Percentiles rank a stretch among this genome's conserved stretches.
These are phyloP conservation scores for Hucho hucho DNA, from an alignment of 2,113 vertebrate genomes.

Conservation along the genomic window DNA sequence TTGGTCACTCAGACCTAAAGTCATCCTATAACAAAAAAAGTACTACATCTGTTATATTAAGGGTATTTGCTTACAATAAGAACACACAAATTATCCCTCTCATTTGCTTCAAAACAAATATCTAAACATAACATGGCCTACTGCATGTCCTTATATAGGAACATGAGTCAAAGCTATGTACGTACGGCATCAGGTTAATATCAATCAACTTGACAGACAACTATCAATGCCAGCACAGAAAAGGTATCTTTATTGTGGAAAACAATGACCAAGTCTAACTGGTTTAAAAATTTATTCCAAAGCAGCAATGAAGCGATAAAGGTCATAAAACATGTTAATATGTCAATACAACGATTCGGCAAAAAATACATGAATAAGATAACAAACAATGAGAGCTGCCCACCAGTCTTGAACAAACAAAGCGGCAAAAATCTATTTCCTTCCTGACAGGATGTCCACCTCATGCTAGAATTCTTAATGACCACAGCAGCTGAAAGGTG, in stretches of 20 bases:
- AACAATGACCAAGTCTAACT: neutral
- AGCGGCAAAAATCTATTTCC: conserved; percentile 52
- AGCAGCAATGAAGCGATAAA: conserved; percentile 28
- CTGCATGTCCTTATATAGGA: no score
- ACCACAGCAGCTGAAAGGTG: conserved; percentile 44
- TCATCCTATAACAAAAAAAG: no score
- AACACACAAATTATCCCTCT: no score
- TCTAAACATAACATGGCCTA: no score
- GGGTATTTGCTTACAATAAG: no score
- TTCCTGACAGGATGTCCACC: conserved; percentile 55
- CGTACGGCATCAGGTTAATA: no score
- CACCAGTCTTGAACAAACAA: conserved; percentile 48
- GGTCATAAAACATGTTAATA: conserved; percentile 21
- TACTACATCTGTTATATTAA: no score
- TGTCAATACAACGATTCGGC: conserved; percentile 35
- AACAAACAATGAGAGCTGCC: conserved; percentile 18
- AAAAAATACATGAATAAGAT: conserved; percentile 27
- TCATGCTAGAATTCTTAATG: conserved; percentile 34
- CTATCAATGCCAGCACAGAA: neutral
- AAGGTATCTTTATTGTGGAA: neutral
- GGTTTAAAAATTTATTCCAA: conserved; percentile 14
- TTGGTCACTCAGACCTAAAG: no score
- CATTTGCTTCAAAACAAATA: no score
- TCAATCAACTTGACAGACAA: neutral
- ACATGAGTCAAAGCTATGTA: no score